phyloP scores from a whole-genome alignment of 2,888 invertebrate species.

The Cryptocheilus praepositus region DNA sequence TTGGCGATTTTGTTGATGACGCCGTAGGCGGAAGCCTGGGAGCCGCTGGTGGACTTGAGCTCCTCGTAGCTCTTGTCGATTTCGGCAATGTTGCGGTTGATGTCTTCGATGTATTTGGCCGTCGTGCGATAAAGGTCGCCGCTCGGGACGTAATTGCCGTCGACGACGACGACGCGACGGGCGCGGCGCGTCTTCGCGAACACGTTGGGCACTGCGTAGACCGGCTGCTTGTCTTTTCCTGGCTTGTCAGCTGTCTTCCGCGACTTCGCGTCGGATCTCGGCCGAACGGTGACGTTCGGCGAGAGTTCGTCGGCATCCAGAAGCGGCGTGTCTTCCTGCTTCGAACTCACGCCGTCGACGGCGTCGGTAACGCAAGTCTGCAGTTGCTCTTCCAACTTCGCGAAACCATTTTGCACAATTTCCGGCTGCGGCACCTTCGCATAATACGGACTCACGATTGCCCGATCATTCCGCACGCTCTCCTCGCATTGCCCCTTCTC shows the following conservation, averaged over 20 bases:
- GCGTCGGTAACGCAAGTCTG: background rate
- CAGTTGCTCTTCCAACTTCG: background rate
- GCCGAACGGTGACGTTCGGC: background rate
- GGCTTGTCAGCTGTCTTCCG: background rate
- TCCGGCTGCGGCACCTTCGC: background rate
- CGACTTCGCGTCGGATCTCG: slow-evolving; percentile 9
- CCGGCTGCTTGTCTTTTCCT: slow-evolving; percentile 51
- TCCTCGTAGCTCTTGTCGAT: slow-evolving; percentile 69
- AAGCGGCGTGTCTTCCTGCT: too few species aligned
- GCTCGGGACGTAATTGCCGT: slow-evolving; percentile 68
- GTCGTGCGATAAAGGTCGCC: slow-evolving; percentile 68
- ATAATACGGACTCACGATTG: too few species aligned
- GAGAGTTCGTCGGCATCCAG: background rate
- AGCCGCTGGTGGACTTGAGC: slow-evolving; percentile 48
- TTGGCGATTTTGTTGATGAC: slow-evolving; percentile 61
- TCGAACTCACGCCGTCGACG: background rate
- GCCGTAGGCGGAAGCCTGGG: slow-evolving; percentile 56
- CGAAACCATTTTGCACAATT: background rate
- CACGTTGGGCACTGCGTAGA: slow-evolving; percentile 65
- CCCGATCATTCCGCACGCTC: too few species aligned
- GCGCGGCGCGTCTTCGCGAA: slow-evolving; percentile 33
- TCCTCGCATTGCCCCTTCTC: too few species aligned
- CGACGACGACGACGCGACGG: slow-evolving; percentile 39
- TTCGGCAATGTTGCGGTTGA: slow-evolving; percentile 68
- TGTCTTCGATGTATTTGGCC: slow-evolving; percentile 68